Evolutionary conservation across 1,140 invertebrate species (phyloP).

Genomic region (Temnothorax longispinosus): DNA sequence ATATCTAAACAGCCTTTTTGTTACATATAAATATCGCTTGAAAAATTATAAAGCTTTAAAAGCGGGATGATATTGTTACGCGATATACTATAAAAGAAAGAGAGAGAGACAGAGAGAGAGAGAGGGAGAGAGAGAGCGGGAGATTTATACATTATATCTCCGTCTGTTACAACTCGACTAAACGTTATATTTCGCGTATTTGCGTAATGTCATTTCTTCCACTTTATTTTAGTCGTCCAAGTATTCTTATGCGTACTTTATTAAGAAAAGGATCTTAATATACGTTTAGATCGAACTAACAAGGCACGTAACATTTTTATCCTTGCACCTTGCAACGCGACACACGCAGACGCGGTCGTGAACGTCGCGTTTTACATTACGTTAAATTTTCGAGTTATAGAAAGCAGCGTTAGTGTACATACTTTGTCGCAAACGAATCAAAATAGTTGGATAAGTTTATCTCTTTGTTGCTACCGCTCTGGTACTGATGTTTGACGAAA

Average conservation of each 20-base stretch:
- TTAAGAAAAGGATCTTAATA: neutral
- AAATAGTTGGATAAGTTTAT: conserved; percentile 62
- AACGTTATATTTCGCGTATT: neutral
- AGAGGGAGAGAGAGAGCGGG: no score
- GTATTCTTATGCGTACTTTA: neutral
- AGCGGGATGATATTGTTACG: neutral
- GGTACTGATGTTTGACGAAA: conserved; percentile 33
- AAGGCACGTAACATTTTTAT: conserved; percentile 10
- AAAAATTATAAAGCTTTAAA: conserved; percentile 11
- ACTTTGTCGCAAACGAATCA: conserved; percentile 59
- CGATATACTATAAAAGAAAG: neutral
- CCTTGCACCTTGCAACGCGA: neutral
- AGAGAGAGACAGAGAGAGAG: no score
- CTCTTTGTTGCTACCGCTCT: conserved; percentile 36
- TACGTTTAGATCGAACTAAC: neutral
- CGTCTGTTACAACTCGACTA: neutral
- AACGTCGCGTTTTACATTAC: conserved; percentile 13
- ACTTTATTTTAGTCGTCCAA: neutral
- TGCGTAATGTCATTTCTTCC: neutral
- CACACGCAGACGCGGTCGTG: neutral
- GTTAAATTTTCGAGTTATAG: neutral
- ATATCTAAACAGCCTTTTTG: neutral
- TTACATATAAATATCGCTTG: neutral
- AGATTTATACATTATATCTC: neutral
- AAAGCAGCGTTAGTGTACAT: neutral